Evolutionary conservation across 2,888 invertebrate species (phyloP).

Genomic region (Stenchaetothrips biformis): DNA sequence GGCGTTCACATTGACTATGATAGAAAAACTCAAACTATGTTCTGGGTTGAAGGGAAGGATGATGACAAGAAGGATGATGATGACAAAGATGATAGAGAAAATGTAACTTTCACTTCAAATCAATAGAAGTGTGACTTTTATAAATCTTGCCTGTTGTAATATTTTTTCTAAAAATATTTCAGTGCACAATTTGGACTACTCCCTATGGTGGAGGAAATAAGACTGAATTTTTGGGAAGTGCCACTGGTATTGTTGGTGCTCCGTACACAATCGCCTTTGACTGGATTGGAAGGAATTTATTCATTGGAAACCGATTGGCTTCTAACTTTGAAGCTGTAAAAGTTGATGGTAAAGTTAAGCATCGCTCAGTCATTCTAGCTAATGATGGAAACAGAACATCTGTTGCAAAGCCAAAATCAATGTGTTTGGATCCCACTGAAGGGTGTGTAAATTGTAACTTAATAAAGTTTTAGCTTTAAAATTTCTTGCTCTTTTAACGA

Average conservation of each 20-base stretch:
- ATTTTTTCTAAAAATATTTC: constrained; percentile 33
- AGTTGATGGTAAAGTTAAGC: constrained; percentile 77
- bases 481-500: background rate
- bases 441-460: constrained; percentile 55
- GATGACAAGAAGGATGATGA: constrained; percentile 70
- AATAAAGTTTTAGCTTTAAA: background rate
- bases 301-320: constrained; percentile 82
- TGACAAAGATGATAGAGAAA: constrained; percentile 44
- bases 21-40: constrained; percentile 73
- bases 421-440: constrained; percentile 87
- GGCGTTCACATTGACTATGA: constrained; percentile 91
- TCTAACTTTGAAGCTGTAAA: constrained; percentile 87
- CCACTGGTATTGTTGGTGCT: constrained; percentile 83
- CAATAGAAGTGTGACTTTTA: background rate
- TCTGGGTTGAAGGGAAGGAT: constrained; percentile 74
- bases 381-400: constrained; percentile 83
- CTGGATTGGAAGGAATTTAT: constrained; percentile 93
- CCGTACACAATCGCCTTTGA: constrained; percentile 91
- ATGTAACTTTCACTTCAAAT: constrained; percentile 41
- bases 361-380: constrained; percentile 77
- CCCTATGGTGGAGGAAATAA: constrained; percentile 81
- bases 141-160: background rate
- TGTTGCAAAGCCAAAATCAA: constrained; percentile 79
- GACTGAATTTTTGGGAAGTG: constrained; percentile 72
- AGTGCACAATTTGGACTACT: constrained; percentile 80